Evolutionary conservation across 2,888 invertebrate species (phyloP).

Genomic region (Pristionchus fissidentatus): DNA sequence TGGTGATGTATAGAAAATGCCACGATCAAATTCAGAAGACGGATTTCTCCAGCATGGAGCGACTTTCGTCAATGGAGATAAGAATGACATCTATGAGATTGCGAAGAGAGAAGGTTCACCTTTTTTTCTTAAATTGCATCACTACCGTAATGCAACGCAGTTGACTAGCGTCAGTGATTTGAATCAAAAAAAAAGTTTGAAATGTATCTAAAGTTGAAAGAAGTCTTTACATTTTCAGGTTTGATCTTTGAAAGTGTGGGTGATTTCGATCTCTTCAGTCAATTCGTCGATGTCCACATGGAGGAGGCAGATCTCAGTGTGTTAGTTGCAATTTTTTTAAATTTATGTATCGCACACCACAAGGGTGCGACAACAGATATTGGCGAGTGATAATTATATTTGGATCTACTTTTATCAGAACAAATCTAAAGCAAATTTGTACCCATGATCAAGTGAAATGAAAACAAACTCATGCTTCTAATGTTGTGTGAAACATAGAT

Average conservation of each 20-base stretch:
- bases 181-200: neutral
- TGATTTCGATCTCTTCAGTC: constrained; percentile 32
- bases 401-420: too few species aligned
- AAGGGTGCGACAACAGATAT: too few species aligned
- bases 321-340: neutral
- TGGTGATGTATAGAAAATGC: too few species aligned
- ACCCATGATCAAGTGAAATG: neutral
- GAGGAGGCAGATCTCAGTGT: neutral
- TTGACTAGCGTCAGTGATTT: neutral
- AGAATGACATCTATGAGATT: constrained; percentile 67
- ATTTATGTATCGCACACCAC: neutral
- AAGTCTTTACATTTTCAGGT: neutral
- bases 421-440: too few species aligned
- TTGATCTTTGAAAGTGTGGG: constrained; percentile 14
- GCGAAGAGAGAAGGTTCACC: constrained; percentile 51
- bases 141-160: too few species aligned
- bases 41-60: constrained; percentile 70
- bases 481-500: too few species aligned
- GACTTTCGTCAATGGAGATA: constrained; percentile 68
- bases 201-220: neutral
- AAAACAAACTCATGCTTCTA: neutral
- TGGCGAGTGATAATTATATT: too few species aligned
- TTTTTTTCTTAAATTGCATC: neutral
- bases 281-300: neutral
- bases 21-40: constrained; percentile 49